Percentiles rank a stretch among this genome's conserved stretches.
Conservation (phyloP, 2,888 invertebrate species). For the Himalopsyche kuldschensis region DNA sequence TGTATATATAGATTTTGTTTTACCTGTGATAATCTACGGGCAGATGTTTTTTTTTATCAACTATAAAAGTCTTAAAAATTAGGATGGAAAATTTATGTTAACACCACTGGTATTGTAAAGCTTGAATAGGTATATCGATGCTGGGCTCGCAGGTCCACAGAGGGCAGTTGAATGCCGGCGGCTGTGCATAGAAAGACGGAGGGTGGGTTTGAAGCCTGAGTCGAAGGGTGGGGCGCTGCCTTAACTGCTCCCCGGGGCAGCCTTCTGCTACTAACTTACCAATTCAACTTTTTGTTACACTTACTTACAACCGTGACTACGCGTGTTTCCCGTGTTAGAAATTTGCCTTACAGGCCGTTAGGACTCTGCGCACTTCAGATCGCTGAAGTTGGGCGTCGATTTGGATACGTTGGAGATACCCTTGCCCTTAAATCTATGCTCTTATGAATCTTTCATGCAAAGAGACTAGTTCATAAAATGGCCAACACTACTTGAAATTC, state of each 20-base stretch:
- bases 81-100: too few species aligned
- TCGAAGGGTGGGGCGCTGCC: constrained; percentile 14
- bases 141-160: constrained; percentile 20
- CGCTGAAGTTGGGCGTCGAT: background rate
- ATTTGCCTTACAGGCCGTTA: background rate
- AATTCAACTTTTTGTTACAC: constrained; percentile 40
- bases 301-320: constrained; percentile 33
- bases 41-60: too few species aligned
- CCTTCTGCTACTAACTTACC: constrained; percentile 39
- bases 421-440: background rate
- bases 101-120: background rate
- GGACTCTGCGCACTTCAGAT: background rate
- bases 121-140: background rate
- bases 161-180: constrained; percentile 20
- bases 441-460: background rate
- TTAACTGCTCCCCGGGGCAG: constrained; percentile 39
- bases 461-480: background rate
- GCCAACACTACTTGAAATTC: background rate
- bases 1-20: too few species aligned
- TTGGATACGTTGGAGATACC: background rate
- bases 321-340: constrained; percentile 29
- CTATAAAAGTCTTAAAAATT: too few species aligned
- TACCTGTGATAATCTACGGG: too few species aligned
- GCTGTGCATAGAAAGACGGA: background rate
- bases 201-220: background rate